phyloP scores from a whole-genome alignment of 2,888 invertebrate species.

The Strigamia crassipes region DNA sequence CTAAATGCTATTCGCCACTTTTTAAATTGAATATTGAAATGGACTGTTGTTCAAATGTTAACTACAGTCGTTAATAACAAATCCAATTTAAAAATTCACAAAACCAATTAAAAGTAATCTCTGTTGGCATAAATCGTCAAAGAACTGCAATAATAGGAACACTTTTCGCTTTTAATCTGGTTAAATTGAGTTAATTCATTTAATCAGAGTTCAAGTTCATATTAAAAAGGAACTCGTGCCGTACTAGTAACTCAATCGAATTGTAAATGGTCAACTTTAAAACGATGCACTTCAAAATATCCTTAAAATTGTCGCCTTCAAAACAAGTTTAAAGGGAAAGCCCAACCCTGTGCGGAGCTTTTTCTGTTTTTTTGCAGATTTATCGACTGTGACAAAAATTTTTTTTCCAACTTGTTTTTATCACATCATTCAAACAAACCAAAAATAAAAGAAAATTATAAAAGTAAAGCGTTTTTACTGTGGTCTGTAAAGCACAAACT shows the following conservation, averaged over 20 bases:
- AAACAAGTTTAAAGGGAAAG: conserved; percentile 2
- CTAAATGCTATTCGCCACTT: no score
- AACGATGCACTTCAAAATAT: no score
- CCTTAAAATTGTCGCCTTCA: neutral
- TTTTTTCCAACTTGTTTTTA: neutral
- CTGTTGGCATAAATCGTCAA: neutral
- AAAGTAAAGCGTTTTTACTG: neutral
- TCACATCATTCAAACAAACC: neutral
- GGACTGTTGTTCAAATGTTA: neutral
- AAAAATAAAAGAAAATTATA: neutral
- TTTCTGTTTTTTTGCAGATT: neutral
- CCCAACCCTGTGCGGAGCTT: neutral
- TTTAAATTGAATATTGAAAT: no score
- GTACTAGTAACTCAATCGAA: neutral
- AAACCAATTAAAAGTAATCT: neutral
- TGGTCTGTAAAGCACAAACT: neutral
- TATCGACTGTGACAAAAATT: neutral
- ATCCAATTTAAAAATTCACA: neutral
- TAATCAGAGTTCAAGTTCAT: neutral
- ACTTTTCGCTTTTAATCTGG: neutral
- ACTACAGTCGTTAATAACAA: neutral
- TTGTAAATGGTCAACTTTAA: neutral
- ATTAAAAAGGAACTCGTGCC: neutral
- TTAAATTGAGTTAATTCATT: neutral
- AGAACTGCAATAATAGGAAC: neutral